A percentile compares a stretch with the other conserved stretches of the same genome.
Evolutionary conservation across 2,888 invertebrate genomes (phyloP).

Genomic region (Chaetogeoica ovagalla): DNA sequence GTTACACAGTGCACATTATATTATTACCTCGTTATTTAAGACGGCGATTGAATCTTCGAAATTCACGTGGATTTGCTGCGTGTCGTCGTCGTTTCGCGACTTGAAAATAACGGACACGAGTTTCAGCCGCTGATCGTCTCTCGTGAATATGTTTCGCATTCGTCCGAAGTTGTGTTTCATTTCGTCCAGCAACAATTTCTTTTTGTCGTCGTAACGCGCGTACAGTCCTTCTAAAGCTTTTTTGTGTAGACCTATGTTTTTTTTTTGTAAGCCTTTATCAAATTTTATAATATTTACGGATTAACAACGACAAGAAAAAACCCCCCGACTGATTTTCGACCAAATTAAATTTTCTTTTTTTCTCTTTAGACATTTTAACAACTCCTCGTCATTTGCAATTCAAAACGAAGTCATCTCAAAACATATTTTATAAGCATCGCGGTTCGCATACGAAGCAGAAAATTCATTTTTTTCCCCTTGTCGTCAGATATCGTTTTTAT

Average conservation of each 20-base stretch:
- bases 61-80: conserved; percentile 15
- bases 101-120: conserved; percentile 24
- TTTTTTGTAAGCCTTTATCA: not conserved
- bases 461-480: too few species aligned
- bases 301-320: not conserved
- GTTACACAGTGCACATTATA: not conserved
- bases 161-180: conserved; percentile 25
- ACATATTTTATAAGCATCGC: too few species aligned
- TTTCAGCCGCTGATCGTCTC: conserved; percentile 21
- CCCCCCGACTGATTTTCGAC: too few species aligned
- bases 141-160: conserved; percentile 3
- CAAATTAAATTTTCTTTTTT: too few species aligned
- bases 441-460: too few species aligned
- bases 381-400: too few species aligned
- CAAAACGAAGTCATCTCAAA: too few species aligned
- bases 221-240: conserved; percentile 21
- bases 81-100: conserved; percentile 15
- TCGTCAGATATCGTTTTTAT: too few species aligned
- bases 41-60: conserved; percentile 39
- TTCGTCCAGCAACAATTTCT: not conserved
- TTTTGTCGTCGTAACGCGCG: conserved; percentile 30
- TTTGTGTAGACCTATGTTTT: conserved; percentile 12
- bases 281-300: not conserved
- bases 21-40: conserved; percentile 32
- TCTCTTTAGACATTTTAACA: too few species aligned